These are phyloP conservation scores for Orius insidiosus DNA, from an alignment of 1,140 invertebrate species.

Conservation along the genomic window DNA sequence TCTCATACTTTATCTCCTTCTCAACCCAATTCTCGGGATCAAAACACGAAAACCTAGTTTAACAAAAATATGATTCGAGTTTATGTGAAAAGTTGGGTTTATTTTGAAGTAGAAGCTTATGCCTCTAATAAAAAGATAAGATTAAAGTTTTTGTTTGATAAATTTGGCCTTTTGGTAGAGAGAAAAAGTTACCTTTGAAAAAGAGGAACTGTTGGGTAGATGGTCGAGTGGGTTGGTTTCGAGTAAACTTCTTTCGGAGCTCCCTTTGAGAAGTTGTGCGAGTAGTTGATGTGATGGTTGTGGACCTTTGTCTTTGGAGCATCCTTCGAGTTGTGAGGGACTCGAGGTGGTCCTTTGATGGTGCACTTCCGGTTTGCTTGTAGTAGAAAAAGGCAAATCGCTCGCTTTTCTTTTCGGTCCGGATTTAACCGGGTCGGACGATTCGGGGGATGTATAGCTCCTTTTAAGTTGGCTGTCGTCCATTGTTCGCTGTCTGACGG, in stretches of 20 bases:
- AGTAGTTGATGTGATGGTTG: constrained; percentile 50
- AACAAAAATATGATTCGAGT: too few species aligned
- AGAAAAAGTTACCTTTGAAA: constrained; percentile 30
- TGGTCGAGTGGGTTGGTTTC: constrained; percentile 9
- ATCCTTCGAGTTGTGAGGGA: constrained; percentile 52
- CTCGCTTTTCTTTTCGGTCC: constrained; percentile 33
- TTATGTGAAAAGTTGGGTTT: too few species aligned
- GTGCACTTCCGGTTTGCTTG: constrained; percentile 27
- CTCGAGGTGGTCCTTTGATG: constrained; percentile 63
- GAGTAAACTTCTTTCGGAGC: constrained; percentile 40
- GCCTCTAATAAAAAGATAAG: too few species aligned
- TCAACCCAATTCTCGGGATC: too few species aligned
- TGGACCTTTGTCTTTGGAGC: constrained; percentile 10
- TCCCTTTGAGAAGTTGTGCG: constrained; percentile 51
- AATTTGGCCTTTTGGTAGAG: too few species aligned
- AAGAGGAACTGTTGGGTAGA: constrained; percentile 14
- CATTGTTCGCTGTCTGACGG: constrained; percentile 17
- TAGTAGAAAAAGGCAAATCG: too few species aligned
- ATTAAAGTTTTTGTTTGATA: too few species aligned
- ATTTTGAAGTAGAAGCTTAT: too few species aligned
- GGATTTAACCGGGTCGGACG: constrained; percentile 6
- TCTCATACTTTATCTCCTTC: too few species aligned
- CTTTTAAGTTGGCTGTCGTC: constrained; percentile 29
- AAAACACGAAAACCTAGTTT: too few species aligned
- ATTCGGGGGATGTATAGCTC: constrained; percentile 18